phyloP scores from a whole-genome alignment of 2,888 invertebrate species.

The Thysanoteuthis rhombus region DNA sequence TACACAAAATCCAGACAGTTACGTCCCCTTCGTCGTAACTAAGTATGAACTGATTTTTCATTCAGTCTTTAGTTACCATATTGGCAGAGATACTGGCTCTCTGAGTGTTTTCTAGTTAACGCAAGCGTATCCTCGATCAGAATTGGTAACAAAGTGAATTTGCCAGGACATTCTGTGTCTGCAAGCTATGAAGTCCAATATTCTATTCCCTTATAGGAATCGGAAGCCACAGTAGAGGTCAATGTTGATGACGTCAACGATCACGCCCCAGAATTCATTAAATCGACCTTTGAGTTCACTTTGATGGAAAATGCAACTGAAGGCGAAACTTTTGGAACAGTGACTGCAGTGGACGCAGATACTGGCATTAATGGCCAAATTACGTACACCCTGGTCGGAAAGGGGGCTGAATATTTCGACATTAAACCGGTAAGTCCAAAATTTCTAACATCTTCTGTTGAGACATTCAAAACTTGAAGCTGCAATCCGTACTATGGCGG shows the following conservation, averaged over 20 bases:
- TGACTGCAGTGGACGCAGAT: conserved; percentile 41
- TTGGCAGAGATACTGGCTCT: no score
- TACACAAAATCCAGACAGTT: no score
- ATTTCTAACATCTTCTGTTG: not conserved
- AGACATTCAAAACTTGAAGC: no score
- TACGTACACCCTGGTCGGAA: conserved; percentile 35
- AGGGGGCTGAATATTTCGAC: conserved; percentile 36
- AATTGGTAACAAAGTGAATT: no score
- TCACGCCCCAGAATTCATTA: conserved; percentile 40
- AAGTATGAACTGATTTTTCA: no score
- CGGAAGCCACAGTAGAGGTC: conserved; percentile 35
- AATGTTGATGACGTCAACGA: conserved; percentile 43
- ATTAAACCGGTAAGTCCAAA: conserved; percentile 35
- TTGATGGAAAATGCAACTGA: conserved; percentile 38
- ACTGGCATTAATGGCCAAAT: conserved; percentile 37
- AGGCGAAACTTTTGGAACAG: conserved; percentile 36
- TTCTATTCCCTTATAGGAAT: conserved; percentile 31
- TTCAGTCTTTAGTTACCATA: no score
- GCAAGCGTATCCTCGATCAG: no score
- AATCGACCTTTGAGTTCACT: conserved; percentile 37
- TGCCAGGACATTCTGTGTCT: no score
- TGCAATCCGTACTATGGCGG: no score
- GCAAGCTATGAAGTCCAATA: not conserved
- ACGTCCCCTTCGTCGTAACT: no score
- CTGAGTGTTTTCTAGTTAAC: no score